Evolutionary conservation across 2,113 vertebrate species (phyloP).

Genomic region (Bucco capensis): DNA sequence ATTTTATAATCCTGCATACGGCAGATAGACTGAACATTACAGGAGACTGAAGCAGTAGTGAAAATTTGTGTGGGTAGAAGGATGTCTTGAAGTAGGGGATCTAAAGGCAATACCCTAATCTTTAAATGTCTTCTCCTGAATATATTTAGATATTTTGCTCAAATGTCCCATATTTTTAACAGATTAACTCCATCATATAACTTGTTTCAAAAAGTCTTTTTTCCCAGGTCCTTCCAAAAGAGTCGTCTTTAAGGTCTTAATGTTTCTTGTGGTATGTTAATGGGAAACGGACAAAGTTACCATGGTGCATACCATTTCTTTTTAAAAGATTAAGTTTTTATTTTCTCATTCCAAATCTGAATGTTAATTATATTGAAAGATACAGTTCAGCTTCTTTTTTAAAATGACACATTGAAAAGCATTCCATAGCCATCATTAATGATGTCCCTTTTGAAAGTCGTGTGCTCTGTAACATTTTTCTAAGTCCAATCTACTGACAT

Average conservation of each 20-base stretch:
- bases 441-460: background rate
- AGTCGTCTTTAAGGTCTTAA: background rate
- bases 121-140: background rate
- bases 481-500: background rate
- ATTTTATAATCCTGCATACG: background rate
- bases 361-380: slow-evolving; percentile 16
- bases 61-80: background rate
- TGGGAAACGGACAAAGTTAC: background rate
- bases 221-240: background rate
- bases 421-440: background rate
- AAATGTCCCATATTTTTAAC: background rate
- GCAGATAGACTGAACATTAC: background rate
- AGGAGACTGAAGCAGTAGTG: background rate
- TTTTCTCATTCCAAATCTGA: background rate
- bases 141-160: background rate
- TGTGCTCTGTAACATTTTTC: background rate
- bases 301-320: background rate
- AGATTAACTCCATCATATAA: background rate
- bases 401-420: background rate
- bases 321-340: background rate
- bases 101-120: background rate
- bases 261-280: background rate
- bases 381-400: background rate
- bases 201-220: background rate
- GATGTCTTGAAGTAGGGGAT: background rate